Conservation (phyloP, 2,113 vertebrate genomes). For the Tragelaphus strepsiceros region DNA sequence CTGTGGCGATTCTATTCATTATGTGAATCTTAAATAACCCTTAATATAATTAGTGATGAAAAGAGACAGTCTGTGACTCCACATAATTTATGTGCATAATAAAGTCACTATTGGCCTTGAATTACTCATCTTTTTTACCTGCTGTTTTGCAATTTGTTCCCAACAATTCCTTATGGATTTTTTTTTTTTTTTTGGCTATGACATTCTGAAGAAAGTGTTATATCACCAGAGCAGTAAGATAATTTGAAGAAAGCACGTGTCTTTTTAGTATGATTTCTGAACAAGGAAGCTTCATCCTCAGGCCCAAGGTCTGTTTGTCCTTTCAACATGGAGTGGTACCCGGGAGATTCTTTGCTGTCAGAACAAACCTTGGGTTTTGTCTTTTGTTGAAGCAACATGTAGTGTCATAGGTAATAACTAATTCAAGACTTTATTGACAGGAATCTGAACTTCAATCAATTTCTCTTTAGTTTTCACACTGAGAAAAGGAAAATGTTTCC, state of each 20-base stretch:
- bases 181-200: slow-evolving; percentile 27
- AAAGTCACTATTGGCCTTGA: slow-evolving; percentile 47
- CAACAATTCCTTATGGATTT: slow-evolving; percentile 47
- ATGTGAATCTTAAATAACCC: not conserved
- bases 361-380: not conserved
- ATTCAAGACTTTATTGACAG: not conserved
- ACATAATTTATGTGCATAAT: slow-evolving; percentile 57
- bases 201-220: slow-evolving; percentile 44
- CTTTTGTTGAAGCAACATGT: not conserved
- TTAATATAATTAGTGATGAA: slow-evolving; percentile 25
- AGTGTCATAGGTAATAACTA: not conserved
- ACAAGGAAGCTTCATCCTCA: not conserved
- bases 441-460: not conserved
- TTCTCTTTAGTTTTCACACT: not conserved
- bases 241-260: not conserved
- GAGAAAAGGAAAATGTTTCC: not conserved
- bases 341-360: not conserved
- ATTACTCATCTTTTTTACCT: slow-evolving; percentile 48
- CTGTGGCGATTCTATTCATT: not conserved
- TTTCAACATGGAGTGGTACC: not conserved
- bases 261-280: not conserved
- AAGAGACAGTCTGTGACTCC: not conserved
- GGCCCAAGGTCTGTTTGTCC: not conserved
- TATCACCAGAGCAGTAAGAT: slow-evolving; percentile 36
- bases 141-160: slow-evolving; percentile 45